phyloP scores from a whole-genome alignment of 2,113 vertebrate species.

The Emydura subglobosa region DNA sequence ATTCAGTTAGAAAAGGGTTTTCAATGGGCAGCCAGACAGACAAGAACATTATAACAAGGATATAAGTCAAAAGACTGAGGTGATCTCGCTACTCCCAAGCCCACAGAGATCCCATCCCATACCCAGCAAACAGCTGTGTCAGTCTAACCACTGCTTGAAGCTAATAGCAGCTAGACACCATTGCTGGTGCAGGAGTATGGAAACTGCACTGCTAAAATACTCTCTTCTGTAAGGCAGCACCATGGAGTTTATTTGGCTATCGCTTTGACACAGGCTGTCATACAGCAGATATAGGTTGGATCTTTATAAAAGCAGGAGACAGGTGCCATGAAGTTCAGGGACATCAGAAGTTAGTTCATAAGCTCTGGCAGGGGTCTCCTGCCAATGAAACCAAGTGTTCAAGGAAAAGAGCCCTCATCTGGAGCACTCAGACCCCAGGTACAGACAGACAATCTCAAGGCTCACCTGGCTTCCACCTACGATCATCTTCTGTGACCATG shows the following conservation, averaged over 20 bases:
- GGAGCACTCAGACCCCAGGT: background rate
- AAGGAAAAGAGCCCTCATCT: background rate
- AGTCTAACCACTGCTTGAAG: background rate
- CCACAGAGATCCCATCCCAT: background rate
- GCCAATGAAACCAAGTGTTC: background rate
- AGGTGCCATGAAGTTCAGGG: background rate
- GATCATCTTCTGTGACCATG: slow-evolving; percentile 97
- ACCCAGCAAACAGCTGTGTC: background rate
- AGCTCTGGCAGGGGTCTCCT: background rate
- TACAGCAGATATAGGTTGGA: background rate
- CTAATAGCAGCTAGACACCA: background rate
- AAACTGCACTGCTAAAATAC: background rate
- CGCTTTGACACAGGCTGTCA: background rate
- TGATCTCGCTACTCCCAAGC: background rate
- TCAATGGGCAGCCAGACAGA: background rate
- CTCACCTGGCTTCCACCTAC: slow-evolving; percentile 95
- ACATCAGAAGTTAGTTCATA: background rate
- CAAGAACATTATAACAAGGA: background rate
- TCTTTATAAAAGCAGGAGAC: background rate
- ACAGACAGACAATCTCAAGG: background rate
- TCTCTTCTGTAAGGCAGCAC: background rate
- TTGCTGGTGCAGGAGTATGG: background rate
- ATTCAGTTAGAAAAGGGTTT: background rate
- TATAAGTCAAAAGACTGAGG: background rate
- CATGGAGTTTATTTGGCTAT: background rate